Evolutionary conservation across 2,113 vertebrate species (phyloP).

Genomic region (Terrapene triunguis): DNA sequence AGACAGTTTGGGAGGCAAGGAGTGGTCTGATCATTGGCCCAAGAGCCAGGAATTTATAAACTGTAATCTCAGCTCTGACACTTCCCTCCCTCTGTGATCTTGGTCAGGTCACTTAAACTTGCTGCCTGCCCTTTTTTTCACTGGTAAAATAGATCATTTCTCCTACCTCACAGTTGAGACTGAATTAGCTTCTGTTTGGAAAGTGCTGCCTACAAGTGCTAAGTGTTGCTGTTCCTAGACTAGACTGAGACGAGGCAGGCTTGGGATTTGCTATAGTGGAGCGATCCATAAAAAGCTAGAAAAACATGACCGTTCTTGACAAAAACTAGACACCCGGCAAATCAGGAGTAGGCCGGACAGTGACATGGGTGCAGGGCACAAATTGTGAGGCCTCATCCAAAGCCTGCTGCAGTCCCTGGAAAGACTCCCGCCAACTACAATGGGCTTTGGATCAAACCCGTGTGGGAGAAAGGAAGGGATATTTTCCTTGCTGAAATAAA

Average conservation of each 20-base stretch:
- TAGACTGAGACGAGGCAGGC: not conserved
- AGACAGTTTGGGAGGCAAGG: not conserved
- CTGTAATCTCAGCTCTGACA: not conserved
- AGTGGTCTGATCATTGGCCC: not conserved
- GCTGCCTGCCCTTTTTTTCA: not conserved
- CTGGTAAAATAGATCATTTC: not conserved
- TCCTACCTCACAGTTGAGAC: not conserved
- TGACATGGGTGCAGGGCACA: not conserved
- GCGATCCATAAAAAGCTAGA: not conserved
- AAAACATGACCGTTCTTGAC: not conserved
- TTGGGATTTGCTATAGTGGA: not conserved
- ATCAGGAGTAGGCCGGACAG: not conserved
- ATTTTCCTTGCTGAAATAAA: not conserved
- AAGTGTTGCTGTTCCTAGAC: not conserved
- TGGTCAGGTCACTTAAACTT: not conserved
- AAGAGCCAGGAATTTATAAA: not conserved
- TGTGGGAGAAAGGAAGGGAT: not conserved
- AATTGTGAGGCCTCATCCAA: not conserved
- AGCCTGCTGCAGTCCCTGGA: not conserved
- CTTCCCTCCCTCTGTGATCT: not conserved
- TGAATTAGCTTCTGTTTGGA: not conserved
- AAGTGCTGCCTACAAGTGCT: not conserved
- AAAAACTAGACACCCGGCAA: not conserved
- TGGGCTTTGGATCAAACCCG: not conserved
- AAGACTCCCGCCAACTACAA: not conserved